Percentiles rank a stretch among this genome's conserved stretches.
These are phyloP conservation scores for Panagrolaimus sp. DNA, from an alignment of 1,140 invertebrate species.

Conservation along the genomic window DNA sequence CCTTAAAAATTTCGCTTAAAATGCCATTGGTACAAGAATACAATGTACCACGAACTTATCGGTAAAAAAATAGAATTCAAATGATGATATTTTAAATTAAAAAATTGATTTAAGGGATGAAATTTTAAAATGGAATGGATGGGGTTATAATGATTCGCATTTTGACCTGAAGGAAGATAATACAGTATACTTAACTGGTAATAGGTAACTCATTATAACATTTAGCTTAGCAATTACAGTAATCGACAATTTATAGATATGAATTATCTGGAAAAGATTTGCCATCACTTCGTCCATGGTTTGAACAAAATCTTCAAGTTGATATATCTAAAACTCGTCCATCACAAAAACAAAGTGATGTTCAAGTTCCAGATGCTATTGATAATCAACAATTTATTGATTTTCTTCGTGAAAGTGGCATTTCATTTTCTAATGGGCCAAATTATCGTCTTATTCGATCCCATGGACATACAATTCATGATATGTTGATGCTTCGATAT, in stretches of 20 bases:
- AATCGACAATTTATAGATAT: slow-evolving; percentile 66
- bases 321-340: slow-evolving; percentile 62
- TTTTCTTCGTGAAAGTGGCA: slow-evolving; percentile 64
- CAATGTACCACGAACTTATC: slow-evolving; percentile 38
- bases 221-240: slow-evolving; percentile 9
- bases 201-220: slow-evolving; percentile 63
- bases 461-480: slow-evolving; percentile 89
- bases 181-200: slow-evolving; percentile 70
- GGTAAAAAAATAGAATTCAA: slow-evolving; percentile 23
- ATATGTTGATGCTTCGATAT: slow-evolving; percentile 72
- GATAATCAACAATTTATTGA: slow-evolving; percentile 65
- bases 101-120: slow-evolving; percentile 43
- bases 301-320: slow-evolving; percentile 69
- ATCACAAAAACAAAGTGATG: slow-evolving; percentile 53
- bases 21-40: slow-evolving; percentile 9
- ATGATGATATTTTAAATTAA: neutral
- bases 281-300: slow-evolving; percentile 76
- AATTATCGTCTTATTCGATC: slow-evolving; percentile 78
- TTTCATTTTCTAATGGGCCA: slow-evolving; percentile 72
- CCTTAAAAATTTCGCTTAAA: neutral
- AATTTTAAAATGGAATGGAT: slow-evolving; percentile 88
- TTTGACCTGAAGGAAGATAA: slow-evolving; percentile 64
- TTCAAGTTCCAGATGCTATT: slow-evolving; percentile 58
- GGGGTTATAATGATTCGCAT: slow-evolving; percentile 89
- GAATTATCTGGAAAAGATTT: slow-evolving; percentile 72